phyloP scores from a whole-genome alignment of 1,140 invertebrate species.

The Eurosta solidaginis region DNA sequence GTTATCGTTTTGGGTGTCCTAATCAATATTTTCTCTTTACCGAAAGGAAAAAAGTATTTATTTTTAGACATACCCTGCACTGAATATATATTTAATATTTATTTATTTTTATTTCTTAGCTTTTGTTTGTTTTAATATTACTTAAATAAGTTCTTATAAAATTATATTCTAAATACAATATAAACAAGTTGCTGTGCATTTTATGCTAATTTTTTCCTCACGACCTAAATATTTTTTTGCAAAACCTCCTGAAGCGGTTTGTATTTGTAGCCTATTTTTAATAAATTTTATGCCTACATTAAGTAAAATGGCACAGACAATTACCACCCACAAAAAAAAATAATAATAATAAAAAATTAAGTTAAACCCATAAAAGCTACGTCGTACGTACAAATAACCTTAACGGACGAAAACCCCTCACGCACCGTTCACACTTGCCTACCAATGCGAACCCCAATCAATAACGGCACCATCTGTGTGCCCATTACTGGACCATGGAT shows the following conservation, averaged over 20 bases:
- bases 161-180: not conserved
- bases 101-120: too few species aligned
- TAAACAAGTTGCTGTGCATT: constrained; percentile 9
- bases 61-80: too few species aligned
- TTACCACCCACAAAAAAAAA: constrained; percentile 4
- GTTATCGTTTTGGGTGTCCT: too few species aligned
- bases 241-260: not conserved
- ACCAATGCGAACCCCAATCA: constrained; percentile 33
- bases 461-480: constrained; percentile 29
- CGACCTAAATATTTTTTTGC: not conserved
- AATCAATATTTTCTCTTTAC: too few species aligned
- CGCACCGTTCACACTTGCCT: not conserved
- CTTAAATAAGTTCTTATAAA: not conserved
- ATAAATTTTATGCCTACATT: constrained; percentile 16
- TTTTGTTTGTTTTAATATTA: not conserved
- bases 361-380: not conserved
- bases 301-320: constrained; percentile 24
- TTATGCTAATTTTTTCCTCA: not conserved
- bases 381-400: not conserved
- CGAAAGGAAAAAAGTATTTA: too few species aligned
- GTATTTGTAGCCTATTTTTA: not conserved
- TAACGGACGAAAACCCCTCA: too few species aligned
- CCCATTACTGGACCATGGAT: not conserved
- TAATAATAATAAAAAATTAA: not conserved
- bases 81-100: too few species aligned